Evolutionary conservation across 2,113 vertebrate genomes (phyloP).

Genomic region (Antechinus flavipes): DNA sequence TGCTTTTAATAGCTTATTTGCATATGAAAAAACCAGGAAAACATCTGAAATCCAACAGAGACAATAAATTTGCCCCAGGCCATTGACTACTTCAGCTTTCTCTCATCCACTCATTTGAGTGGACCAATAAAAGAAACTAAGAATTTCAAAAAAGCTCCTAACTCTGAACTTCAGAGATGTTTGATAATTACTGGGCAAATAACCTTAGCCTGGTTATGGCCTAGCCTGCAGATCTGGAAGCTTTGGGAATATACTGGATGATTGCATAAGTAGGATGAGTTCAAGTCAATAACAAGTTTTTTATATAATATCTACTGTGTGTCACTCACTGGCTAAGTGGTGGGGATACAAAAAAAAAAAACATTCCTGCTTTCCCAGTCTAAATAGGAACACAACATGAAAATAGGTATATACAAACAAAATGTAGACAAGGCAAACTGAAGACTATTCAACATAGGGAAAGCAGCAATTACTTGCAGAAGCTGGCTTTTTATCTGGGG

Average conservation of each 20-base stretch:
- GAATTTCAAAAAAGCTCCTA: not conserved
- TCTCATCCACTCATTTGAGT: not conserved
- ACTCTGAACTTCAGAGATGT: not conserved
- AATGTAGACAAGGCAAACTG: not conserved
- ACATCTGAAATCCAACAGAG: not conserved
- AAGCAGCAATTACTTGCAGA: no score
- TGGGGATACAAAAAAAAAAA: not conserved
- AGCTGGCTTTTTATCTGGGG: no score
- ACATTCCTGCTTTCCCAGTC: not conserved
- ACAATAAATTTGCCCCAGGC: constrained; percentile 1
- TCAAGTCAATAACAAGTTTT: not conserved
- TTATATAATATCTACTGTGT: not conserved
- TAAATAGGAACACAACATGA: not conserved
- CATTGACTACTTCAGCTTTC: not conserved
- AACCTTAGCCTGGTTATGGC: not conserved
- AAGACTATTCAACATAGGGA: not conserved
- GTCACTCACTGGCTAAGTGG: not conserved
- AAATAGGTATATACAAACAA: not conserved
- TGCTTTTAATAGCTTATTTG: not conserved
- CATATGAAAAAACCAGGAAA: not conserved
- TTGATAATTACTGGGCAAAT: not conserved
- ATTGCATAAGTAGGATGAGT: not conserved
- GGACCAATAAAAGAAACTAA: not conserved
- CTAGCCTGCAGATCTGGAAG: not conserved
- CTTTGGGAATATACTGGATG: not conserved